These are phyloP conservation scores for Drosophila seguyi DNA, from an alignment of 1,140 invertebrate genomes.

Conservation along the genomic window DNA sequence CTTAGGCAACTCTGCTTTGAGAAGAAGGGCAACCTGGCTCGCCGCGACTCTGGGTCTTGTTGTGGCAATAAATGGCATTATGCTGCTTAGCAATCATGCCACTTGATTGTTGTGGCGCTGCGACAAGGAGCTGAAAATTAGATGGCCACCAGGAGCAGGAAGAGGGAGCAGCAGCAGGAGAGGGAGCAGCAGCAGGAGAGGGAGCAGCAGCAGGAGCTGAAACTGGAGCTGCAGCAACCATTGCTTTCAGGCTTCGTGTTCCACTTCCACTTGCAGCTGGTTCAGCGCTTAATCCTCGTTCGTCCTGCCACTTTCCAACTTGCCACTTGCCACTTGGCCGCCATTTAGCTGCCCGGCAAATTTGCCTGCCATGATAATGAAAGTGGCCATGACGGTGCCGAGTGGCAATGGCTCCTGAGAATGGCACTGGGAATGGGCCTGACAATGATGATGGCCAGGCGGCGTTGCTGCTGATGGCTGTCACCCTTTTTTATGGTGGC, in stretches of 20 bases:
- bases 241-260: constrained; percentile 21
- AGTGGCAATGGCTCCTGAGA: not conserved
- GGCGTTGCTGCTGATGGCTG: constrained; percentile 24
- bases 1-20: not conserved
- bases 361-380: constrained; percentile 37
- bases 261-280: constrained; percentile 15
- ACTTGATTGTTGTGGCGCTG: constrained; percentile 63
- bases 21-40: constrained; percentile 4
- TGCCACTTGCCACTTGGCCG: constrained; percentile 43
- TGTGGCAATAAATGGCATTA: constrained; percentile 81
- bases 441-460: constrained; percentile 8
- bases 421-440: not conserved
- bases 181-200: not conserved
- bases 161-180: not conserved
- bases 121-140: constrained; percentile 63
- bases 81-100: constrained; percentile 79
- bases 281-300: constrained; percentile 39
- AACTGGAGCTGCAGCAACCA: constrained; percentile 2
- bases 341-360: constrained; percentile 49
- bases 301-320: constrained; percentile 14
- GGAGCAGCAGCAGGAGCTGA: not conserved
- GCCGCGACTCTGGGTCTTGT: constrained; percentile 34
- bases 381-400: constrained; percentile 19
- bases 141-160: constrained; percentile 32
- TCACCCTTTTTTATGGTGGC: not conserved